Evolutionary conservation across 2,797 vertebrate genomes (phyloP).

Genomic region (Halcyon chelicuti): DNA sequence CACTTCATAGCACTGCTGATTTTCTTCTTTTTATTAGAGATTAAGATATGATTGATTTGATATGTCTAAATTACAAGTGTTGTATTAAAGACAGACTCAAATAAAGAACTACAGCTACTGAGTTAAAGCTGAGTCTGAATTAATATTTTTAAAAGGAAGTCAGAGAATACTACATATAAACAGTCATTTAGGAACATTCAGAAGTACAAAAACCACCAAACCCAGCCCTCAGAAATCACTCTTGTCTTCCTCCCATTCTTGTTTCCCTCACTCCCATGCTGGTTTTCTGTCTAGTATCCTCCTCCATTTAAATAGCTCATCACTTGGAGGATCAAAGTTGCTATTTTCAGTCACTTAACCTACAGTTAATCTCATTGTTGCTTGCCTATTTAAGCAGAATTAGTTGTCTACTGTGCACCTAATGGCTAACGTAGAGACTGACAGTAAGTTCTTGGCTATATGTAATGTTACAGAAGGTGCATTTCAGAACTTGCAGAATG

Average conservation of each 20-base stretch:
- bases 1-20: neutral
- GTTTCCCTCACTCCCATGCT: neutral
- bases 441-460: neutral
- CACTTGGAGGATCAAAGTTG: constrained; percentile 47
- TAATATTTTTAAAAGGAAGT: neutral
- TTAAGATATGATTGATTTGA: neutral
- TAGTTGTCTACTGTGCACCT: neutral
- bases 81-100: neutral
- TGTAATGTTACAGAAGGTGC: neutral
- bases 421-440: neutral
- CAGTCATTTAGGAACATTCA: neutral
- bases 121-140: neutral
- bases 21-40: neutral
- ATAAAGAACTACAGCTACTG: neutral
- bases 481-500: neutral
- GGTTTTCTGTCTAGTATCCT: neutral
- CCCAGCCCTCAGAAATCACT: neutral
- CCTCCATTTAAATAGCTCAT: neutral
- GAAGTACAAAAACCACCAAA: neutral
- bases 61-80: neutral
- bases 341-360: constrained; percentile 57
- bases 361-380: constrained; percentile 45
- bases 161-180: neutral
- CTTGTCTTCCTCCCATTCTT: neutral
- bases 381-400: constrained; percentile 16